phyloP scores from a whole-genome alignment of 2,113 vertebrate species.

The Mionectes macconnelli region DNA sequence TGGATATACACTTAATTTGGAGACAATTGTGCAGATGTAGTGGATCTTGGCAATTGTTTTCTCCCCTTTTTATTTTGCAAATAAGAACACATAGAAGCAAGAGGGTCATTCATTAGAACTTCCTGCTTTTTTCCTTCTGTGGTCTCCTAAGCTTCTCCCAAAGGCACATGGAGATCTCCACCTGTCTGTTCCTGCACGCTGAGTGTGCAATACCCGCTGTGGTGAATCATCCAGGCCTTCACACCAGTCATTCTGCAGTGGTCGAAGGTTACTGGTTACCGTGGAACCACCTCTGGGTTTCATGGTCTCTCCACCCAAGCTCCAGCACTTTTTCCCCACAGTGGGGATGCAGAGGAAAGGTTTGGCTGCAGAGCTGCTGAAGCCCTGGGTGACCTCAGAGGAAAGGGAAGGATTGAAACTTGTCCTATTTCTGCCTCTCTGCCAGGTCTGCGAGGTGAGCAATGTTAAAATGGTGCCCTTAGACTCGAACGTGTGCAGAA shows the following conservation, averaged over 20 bases:
- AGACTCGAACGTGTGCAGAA: rapidly evolving
- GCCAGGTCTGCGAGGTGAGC: neutral
- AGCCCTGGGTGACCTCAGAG: neutral
- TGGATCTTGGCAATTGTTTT: neutral
- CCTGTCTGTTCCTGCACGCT: neutral
- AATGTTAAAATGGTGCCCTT: rapidly evolving
- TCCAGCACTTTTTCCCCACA: neutral
- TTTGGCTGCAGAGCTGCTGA: neutral
- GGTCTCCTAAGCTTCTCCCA: neutral
- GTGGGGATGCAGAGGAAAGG: neutral
- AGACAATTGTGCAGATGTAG: neutral
- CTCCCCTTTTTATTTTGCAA: neutral
- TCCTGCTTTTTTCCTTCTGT: neutral
- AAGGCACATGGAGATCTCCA: neutral
- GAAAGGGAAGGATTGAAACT: neutral
- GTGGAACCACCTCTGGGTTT: neutral
- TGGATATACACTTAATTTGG: neutral
- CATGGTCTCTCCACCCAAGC: neutral
- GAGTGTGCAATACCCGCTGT: rapidly evolving
- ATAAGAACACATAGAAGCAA: neutral
- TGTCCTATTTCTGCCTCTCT: neutral
- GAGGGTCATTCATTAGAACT: neutral
- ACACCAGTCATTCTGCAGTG: neutral
- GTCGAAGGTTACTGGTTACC: rapidly evolving
- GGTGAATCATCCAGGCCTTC: neutral